A percentile compares a stretch with the other conserved stretches of the same genome.
These are phyloP conservation scores for Aradophagus sp. DNA, from an alignment of 1,140 invertebrate genomes.

Conservation along the genomic window DNA sequence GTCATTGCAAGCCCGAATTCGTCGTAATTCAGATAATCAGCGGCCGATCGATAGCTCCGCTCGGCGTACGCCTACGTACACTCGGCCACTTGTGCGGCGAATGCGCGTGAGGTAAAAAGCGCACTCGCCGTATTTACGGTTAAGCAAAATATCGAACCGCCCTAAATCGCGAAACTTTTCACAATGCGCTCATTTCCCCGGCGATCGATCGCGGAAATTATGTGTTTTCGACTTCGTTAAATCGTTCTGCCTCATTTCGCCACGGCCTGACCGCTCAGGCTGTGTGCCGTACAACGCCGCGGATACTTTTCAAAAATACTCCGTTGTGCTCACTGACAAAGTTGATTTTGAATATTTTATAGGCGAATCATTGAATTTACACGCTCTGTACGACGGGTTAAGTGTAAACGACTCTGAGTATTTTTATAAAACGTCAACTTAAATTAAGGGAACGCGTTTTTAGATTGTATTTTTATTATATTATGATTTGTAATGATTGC, in stretches of 20 bases:
- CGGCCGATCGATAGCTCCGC: slow-evolving; percentile 37
- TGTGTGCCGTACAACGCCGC: background rate
- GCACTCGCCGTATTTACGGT: slow-evolving; percentile 34
- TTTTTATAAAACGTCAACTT: too few relatives aligned
- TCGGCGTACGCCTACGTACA: slow-evolving; percentile 19
- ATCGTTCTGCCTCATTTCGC: slow-evolving; percentile 34
- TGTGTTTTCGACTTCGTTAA: slow-evolving; percentile 50
- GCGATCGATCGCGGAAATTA: slow-evolving; percentile 17
- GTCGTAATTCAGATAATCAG: slow-evolving; percentile 50
- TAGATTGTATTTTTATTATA: too few relatives aligned
- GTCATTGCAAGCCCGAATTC: slow-evolving; percentile 34
- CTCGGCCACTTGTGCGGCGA: slow-evolving; percentile 18
- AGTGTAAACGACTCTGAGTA: background rate
- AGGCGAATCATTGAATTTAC: slow-evolving; percentile 8
- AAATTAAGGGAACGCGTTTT: too few relatives aligned
- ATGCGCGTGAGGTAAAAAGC: slow-evolving; percentile 25
- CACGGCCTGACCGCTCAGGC: background rate
- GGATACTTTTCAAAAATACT: slow-evolving; percentile 21
- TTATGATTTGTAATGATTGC: too few relatives aligned
- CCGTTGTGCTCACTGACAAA: slow-evolving; percentile 10
- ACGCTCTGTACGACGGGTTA: too few relatives aligned
- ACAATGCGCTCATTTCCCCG: slow-evolving; percentile 29
- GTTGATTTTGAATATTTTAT: background rate
- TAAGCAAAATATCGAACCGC: slow-evolving; percentile 13
- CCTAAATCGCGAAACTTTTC: slow-evolving; percentile 30